These are phyloP conservation scores for Drosophila parabipectinata DNA, from an alignment of 1,140 invertebrate species.

Conservation along the genomic window DNA sequence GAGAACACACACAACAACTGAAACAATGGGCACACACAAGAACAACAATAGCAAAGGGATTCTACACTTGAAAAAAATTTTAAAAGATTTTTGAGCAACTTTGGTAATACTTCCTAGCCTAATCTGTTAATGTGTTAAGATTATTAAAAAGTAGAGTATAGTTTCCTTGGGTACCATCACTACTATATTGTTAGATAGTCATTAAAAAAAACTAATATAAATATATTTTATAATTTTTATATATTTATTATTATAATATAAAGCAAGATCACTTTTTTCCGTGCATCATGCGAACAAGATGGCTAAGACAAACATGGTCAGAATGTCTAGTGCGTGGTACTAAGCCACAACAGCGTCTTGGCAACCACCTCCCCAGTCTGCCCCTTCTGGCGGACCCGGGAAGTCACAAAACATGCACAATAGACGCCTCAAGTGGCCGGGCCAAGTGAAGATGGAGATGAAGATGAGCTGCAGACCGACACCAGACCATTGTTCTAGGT, in stretches of 20 bases:
- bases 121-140: no score
- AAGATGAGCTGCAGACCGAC: slow-evolving; percentile 58
- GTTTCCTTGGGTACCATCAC: no score
- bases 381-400: not conserved
- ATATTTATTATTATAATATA: no score
- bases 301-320: slow-evolving; percentile 47
- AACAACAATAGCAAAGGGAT: slow-evolving; percentile 53
- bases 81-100: no score
- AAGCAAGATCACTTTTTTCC: not conserved
- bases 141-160: no score
- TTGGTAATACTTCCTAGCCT: no score
- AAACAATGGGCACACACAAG: slow-evolving; percentile 33
- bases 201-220: no score
- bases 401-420: slow-evolving; percentile 62
- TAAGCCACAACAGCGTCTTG: slow-evolving; percentile 24
- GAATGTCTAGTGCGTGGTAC: slow-evolving; percentile 70
- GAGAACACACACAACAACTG: slow-evolving; percentile 50
- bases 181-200: no score
- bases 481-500: slow-evolving; percentile 66
- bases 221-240: no score
- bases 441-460: slow-evolving; percentile 52
- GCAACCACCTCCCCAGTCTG: not conserved
- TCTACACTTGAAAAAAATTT: slow-evolving; percentile 2
- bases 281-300: slow-evolving; percentile 14
- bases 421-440: slow-evolving; percentile 57